These are phyloP conservation scores for Drosophila santomea DNA, from an alignment of 1,140 invertebrate genomes.

Conservation along the genomic window DNA sequence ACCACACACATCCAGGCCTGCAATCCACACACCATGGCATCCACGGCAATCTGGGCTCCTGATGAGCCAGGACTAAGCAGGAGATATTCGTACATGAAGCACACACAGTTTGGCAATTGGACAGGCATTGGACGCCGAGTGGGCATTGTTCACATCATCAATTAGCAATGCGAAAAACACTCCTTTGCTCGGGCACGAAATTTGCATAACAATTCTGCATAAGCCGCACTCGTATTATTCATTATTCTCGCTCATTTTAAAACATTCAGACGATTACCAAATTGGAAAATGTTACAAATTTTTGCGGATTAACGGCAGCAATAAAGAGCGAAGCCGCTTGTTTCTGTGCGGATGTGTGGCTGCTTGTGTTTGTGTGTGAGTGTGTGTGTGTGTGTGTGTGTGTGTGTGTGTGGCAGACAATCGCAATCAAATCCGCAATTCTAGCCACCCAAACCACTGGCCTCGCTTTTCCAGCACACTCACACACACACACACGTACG, in stretches of 20 bases:
- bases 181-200: not conserved
- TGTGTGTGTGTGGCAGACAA: slow-evolving; percentile 12
- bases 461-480: not conserved
- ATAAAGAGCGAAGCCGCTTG: slow-evolving; percentile 28
- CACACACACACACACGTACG: slow-evolving; percentile 2
- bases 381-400: slow-evolving; percentile 13
- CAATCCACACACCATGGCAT: not conserved
- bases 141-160: slow-evolving; percentile 6
- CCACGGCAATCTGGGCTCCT: too few relatives aligned
- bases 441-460: not conserved
- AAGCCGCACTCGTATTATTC: not conserved
- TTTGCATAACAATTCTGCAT: slow-evolving; percentile 26
- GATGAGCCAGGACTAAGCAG: not conserved
- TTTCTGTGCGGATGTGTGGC: not conserved
- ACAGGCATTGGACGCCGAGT: too few relatives aligned
- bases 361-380: slow-evolving; percentile 15
- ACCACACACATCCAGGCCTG: too few relatives aligned
- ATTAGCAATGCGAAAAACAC: slow-evolving; percentile 14
- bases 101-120: slow-evolving; percentile 22
- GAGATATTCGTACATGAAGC: not conserved
- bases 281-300: slow-evolving; percentile 56
- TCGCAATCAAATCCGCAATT: slow-evolving; percentile 62
- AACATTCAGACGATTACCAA: slow-evolving; percentile 46
- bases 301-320: slow-evolving; percentile 47
- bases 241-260: slow-evolving; percentile 16